These are phyloP conservation scores for Chrysaora quinquecirrha DNA, from an alignment of 30 jellyfish, hydroid and myxozoan genomes.

Conservation along the genomic window DNA sequence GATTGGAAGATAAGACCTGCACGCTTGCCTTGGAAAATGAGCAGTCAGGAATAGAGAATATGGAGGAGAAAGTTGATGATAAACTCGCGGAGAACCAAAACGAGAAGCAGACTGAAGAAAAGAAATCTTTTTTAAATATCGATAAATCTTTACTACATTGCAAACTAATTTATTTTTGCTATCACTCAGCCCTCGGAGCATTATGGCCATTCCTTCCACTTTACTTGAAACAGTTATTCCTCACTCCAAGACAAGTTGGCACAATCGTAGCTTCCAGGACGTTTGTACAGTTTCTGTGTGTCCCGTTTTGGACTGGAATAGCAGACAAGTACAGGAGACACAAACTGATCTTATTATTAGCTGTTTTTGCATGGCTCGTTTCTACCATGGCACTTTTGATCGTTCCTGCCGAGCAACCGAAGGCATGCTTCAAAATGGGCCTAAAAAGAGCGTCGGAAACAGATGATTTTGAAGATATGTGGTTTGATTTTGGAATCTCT, in stretches of 20 bases:
- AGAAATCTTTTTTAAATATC: slow-evolving; percentile 3
- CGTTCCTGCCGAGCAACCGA: slow-evolving; percentile 92
- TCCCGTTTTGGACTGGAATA: slow-evolving; percentile 92
- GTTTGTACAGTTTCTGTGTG: slow-evolving; percentile 77
- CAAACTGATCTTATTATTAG: slow-evolving; percentile 62
- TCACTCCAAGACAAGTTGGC: slow-evolving; percentile 96
- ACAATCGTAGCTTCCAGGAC: slow-evolving; percentile 92
- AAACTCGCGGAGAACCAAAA: not conserved
- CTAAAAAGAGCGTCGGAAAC: slow-evolving; percentile 55
- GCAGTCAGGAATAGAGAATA: not conserved
- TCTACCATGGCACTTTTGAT: slow-evolving; percentile 79
- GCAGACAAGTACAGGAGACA: slow-evolving; percentile 86
- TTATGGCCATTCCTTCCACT: slow-evolving; percentile 94
- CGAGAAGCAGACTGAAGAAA: too few species aligned
- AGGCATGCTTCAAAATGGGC: slow-evolving; percentile 91
- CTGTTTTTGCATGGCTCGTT: slow-evolving; percentile 81
- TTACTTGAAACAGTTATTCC: slow-evolving; percentile 83
- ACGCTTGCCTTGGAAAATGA: not conserved
- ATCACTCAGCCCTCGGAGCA: slow-evolving; percentile 91
- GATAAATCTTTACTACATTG: slow-evolving; percentile 64
- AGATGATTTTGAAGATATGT: slow-evolving; percentile 55
- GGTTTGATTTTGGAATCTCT: slow-evolving; percentile 71
- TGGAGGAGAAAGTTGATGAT: not conserved
- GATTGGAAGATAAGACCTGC: too few species aligned
- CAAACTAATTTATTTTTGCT: slow-evolving; percentile 79